Base-by-base conservation (phyloP, 2,113 vertebrate genomes). In the Phrynocephalus versicolor region DNA sequence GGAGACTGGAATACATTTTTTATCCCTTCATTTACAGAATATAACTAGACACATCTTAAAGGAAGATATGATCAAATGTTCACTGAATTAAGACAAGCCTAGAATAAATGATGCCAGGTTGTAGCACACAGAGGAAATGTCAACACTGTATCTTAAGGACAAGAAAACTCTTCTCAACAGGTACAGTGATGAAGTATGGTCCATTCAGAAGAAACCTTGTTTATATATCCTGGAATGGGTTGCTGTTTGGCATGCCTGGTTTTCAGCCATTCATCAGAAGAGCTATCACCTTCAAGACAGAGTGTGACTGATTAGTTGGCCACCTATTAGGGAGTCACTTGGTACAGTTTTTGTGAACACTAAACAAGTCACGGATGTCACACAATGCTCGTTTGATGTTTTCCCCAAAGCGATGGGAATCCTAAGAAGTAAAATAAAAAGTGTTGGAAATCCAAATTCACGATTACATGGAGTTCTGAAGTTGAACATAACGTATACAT, bases 351-450 rank as follows among this genome's bases (percentile, higher is more conserved):
- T 86, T 45, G 57, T 1, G 14, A 12, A 91, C 23, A 76, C 95
- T 90, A 86, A 98, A 98, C 80, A 99, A 96, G 76, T 23, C 67
- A 90, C 97, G 91, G 23, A 98, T 97, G 79, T 99, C 98, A 16
- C 94, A 62, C 98, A 99, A 95, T 37, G 98, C 97, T 83, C 97
- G 95, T 84, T n/a, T 92, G 90, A 99, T 95, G 93, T 98, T 95
- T 88, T 35, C 79, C 18, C 98, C 98, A 27, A 99, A 99, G 58
- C 98, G 98, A 79, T 98, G 98, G 0, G 98, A 99, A 89, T 99
- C 97, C 98, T 99, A 82, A 69, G 70, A 23, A 75, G 75, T 86
- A 81, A 94, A 71, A 87, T 2, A 83, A 10, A 79, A 30, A 86
- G 72, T 9, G 0, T 41, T 64, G 2, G 41, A 74, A 81, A 62